A percentile compares a stretch with the other conserved stretches of the same genome.
phyloP scores from a whole-genome alignment of 2,113 vertebrate genomes.

The Pseudorasbora parva region DNA sequence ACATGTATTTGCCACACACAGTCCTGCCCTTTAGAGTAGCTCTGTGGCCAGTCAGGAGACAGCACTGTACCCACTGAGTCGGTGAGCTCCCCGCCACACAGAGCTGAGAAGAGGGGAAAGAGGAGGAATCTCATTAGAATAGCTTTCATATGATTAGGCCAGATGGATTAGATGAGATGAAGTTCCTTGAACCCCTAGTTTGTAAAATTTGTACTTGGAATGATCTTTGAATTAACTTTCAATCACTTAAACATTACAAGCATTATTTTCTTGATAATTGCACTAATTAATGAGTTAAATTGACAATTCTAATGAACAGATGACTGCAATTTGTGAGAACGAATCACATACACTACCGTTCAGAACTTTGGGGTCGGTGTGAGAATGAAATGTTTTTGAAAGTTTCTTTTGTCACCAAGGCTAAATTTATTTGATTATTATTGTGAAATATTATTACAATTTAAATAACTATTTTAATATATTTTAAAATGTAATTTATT shows the following conservation, averaged over 20 bases:
- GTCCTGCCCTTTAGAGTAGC: slow-evolving; percentile 88
- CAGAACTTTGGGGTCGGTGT: not conserved
- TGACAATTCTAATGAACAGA: not conserved
- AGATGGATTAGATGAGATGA: not conserved
- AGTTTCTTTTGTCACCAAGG: not conserved
- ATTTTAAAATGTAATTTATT: not conserved
- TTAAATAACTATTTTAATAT: not conserved
- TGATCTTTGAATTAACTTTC: not conserved
- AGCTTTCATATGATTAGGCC: not conserved
- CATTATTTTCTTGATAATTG: not conserved
- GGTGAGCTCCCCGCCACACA: slow-evolving; percentile 88
- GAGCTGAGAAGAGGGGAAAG: slow-evolving; percentile 69
- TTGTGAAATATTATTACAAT: not conserved
- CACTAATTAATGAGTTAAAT: not conserved
- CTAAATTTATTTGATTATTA: not conserved
- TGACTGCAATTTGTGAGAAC: not conserved
- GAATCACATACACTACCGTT: not conserved
- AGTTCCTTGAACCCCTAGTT: not conserved
- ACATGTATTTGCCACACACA: slow-evolving; percentile 91
- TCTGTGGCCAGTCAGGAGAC: slow-evolving; percentile 92
- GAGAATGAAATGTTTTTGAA: too few species aligned
- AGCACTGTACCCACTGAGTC: slow-evolving; percentile 84
- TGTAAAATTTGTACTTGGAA: not conserved
- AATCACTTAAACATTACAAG: not conserved
- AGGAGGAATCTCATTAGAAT: slow-evolving; percentile 23